Conservation (phyloP, 2,113 vertebrate species). For the Neogobius melanostomus region DNA sequence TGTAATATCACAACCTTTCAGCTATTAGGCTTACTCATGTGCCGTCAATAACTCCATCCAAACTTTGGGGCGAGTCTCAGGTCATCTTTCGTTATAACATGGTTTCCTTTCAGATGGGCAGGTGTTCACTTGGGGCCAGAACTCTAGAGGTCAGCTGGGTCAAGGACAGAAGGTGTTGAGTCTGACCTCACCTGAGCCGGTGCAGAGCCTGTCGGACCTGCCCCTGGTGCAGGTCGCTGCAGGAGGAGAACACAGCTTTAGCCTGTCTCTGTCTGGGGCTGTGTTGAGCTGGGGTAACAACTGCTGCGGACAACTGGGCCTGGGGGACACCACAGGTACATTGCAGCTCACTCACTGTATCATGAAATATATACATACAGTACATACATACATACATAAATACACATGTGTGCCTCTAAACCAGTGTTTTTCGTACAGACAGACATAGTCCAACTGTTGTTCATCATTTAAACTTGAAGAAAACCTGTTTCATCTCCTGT, state of each 20-base stretch:
- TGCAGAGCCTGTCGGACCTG: conserved; percentile 73
- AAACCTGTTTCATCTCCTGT: conserved; percentile 86
- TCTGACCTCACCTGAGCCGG: conserved; percentile 59
- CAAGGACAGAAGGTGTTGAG: conserved; percentile 44
- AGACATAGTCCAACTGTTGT: conserved; percentile 81
- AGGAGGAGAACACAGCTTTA: conserved; percentile 84
- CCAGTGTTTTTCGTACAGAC: conserved; percentile 73
- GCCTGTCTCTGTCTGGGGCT: conserved; percentile 83
- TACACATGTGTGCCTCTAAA: neutral
- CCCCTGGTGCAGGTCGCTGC: conserved; percentile 83
- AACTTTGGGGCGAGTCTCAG: too few relatives aligned
- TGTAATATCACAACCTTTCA: too few relatives aligned
- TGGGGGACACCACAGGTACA: conserved; percentile 56
- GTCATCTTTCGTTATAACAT: neutral
- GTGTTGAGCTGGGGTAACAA: conserved; percentile 90
- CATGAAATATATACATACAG: neutral
- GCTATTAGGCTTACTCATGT: too few relatives aligned
- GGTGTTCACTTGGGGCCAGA: conserved; percentile 83
- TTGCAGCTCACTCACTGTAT: neutral
- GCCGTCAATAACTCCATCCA: too few relatives aligned
- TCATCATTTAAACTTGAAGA: conserved; percentile 83
- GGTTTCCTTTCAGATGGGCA: conserved; percentile 33
- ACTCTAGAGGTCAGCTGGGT: conserved; percentile 84
- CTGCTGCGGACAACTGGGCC: conserved; percentile 86
- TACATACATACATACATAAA: neutral